phyloP scores from a whole-genome alignment of 2,797 vertebrate genomes.

The Chrysocyon brachyurus region DNA sequence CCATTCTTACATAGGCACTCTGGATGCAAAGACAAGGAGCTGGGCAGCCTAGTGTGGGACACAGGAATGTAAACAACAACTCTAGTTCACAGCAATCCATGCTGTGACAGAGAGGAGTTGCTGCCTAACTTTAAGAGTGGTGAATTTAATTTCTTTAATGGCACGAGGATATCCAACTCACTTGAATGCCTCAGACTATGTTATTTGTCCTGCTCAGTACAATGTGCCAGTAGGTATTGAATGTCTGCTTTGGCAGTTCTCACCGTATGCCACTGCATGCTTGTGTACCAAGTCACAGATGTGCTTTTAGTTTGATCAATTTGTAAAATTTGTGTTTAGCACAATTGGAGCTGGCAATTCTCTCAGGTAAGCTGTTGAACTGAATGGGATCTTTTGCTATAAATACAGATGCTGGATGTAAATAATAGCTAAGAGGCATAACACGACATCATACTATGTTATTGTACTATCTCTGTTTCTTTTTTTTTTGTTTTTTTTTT shows the following conservation, averaged over 20 bases:
- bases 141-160: background rate
- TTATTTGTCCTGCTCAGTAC: background rate
- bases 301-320: background rate
- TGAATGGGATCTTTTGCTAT: background rate
- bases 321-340: background rate
- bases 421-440: background rate
- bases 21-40: background rate
- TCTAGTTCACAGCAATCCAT: background rate
- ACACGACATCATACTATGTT: background rate
- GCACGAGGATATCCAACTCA: background rate
- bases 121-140: background rate
- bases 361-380: background rate
- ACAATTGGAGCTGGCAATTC: background rate
- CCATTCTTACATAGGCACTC: background rate
- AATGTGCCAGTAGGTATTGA: background rate
- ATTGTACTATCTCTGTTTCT: background rate
- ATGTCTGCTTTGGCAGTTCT: background rate
- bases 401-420: background rate
- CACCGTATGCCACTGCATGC: background rate
- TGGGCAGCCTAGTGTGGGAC: background rate
- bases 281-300: background rate
- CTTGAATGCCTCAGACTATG: background rate
- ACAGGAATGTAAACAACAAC: background rate
- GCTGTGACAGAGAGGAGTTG: background rate
- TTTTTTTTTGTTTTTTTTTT: background rate